A percentile compares a stretch with the other conserved stretches of the same genome.
Evolutionary conservation across 2,797 vertebrate genomes (phyloP).

Genomic region (Scomberomorus guttatus): DNA sequence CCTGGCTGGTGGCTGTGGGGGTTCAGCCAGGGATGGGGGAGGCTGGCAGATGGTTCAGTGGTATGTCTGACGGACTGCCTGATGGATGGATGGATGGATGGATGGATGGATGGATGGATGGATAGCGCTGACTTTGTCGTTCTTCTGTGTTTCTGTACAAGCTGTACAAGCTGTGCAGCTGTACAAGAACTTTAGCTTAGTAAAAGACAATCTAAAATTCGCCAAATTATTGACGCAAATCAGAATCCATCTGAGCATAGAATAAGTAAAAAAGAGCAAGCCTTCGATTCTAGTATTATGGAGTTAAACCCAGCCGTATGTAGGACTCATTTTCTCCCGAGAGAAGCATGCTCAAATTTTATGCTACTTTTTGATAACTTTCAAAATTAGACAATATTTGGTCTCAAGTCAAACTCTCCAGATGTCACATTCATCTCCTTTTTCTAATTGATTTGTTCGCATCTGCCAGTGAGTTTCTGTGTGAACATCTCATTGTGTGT

Average conservation of each 20-base stretch:
- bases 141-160: slow-evolving; percentile 51
- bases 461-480: slow-evolving; percentile 46
- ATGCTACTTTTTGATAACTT: background rate
- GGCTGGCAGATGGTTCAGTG: slow-evolving; percentile 85
- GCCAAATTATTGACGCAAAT: background rate
- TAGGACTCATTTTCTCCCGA: background rate
- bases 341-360: background rate
- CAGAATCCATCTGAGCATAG: background rate
- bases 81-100: slow-evolving; percentile 41
- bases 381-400: slow-evolving; percentile 19
- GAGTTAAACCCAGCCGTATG: too few species aligned
- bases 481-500: slow-evolving; percentile 52
- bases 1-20: slow-evolving; percentile 71
- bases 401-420: background rate
- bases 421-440: slow-evolving; percentile 26
- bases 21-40: slow-evolving; percentile 64
- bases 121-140: slow-evolving; percentile 54
- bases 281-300: background rate
- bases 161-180: too few species aligned
- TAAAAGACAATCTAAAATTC: background rate
- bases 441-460: slow-evolving; percentile 69
- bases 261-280: background rate
- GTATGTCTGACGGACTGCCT: slow-evolving; percentile 65
- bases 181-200: background rate
- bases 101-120: slow-evolving; percentile 50